Conservation (phyloP, 2,113 vertebrate genomes). For the Vireo altiloquus region DNA sequence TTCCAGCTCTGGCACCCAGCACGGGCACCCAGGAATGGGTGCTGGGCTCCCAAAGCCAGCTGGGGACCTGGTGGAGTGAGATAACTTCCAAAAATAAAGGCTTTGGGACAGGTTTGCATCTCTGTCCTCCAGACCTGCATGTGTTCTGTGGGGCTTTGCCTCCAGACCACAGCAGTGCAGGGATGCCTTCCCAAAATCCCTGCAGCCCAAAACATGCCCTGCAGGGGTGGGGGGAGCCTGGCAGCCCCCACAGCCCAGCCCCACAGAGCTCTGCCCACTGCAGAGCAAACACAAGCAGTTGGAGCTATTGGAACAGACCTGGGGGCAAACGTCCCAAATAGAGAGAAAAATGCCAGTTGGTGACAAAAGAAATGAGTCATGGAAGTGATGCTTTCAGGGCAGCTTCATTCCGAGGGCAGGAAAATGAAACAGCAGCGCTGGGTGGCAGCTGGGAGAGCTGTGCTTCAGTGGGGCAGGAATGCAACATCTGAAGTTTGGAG, state of each 20-base stretch:
- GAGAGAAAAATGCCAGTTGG: not conserved
- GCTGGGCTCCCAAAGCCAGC: not conserved
- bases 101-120: not conserved
- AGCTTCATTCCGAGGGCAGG: not conserved
- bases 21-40: not conserved
- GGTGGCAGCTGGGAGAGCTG: not conserved
- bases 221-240: not conserved
- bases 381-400: not conserved
- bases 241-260: not conserved
- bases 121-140: not conserved
- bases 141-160: not conserved
- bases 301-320: not conserved
- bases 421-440: not conserved
- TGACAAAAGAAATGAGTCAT: not conserved
- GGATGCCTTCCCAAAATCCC: not conserved
- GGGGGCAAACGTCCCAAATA: not conserved
- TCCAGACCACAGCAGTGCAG: fast-evolving
- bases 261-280: not conserved
- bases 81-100: not conserved
- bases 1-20: not conserved
- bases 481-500: not conserved
- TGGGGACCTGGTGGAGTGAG: not conserved
- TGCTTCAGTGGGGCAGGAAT: conserved; percentile 3
- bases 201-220: not conserved
- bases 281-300: not conserved